Base-by-base conservation (phyloP, 1,140 invertebrate genomes). In the Dysdera silvatica region DNA sequence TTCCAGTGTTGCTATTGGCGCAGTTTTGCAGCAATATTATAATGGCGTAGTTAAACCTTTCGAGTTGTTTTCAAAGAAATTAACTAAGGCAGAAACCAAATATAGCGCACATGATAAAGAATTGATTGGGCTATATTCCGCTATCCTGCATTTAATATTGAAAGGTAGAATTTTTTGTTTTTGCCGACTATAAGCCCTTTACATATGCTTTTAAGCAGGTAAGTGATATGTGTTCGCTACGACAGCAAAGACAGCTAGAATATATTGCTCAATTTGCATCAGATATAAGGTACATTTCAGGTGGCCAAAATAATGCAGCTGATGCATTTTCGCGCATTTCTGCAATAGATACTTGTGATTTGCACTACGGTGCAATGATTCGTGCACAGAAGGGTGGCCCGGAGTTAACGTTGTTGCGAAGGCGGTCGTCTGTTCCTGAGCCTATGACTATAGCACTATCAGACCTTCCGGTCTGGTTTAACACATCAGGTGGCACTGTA, bases 231-330 rank as follows among this genome's bases (percentile, higher is more conserved):
- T 53, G 61, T 23, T 61, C 67, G 32, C 65, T 71, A 7, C 16
- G 67, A 14, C 66, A 74, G 43, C 12, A 64, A 2, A 49, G 67
- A 10, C 71, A 78, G 12, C 56, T 78, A 0, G 71, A 77, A 55
- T 74, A 63, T 26, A 75, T 79, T 8, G 60, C 69, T 0, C 74
- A 76, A 66, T 77, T 73, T 59, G 72, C 73, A 0, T 74, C 72
- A 0, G 65, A 75, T 26, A 74, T 78, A 33, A 31, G 61, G 16
- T 71, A 77, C 61, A 67, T 79, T 18, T n/a, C 67, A 2, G 76
- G 78, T 14, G 51, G 59, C 1, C 63, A 72, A 3, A 79, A 79
- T 48, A 45, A 53, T 26, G 24, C 33, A 29, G 64, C 64, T 3
- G 64, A 66, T 57, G 31, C 61, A 5, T 28, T 64, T n/a, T 65